Evolutionary conservation across 2,888 invertebrate species (phyloP).

Genomic region (Antitype chi): DNA sequence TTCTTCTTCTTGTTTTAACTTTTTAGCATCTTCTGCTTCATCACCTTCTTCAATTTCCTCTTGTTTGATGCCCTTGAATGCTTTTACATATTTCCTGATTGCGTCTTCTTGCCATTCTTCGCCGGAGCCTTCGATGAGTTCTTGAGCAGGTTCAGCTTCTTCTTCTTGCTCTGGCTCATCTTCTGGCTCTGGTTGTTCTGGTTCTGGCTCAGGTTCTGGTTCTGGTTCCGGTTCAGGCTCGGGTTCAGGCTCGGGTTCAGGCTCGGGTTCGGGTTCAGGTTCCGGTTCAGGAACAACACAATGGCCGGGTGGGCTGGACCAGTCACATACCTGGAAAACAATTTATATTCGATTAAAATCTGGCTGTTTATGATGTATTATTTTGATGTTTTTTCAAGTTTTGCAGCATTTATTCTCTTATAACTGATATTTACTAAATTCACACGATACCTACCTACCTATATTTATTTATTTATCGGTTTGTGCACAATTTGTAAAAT

Average conservation of each 20-base stretch:
- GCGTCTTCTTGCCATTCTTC: conserved; percentile 71
- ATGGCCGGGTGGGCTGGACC: conserved; percentile 75
- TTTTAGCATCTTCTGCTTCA: conserved; percentile 48
- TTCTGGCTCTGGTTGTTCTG: conserved; percentile 79
- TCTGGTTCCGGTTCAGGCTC: conserved; percentile 79
- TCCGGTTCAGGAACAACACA: conserved; percentile 81
- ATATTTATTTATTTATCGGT: too few species aligned
- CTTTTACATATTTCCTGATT: conserved; percentile 63
- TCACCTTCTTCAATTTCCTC: conserved; percentile 63
- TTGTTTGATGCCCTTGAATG: conserved; percentile 63
- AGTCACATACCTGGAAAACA: conserved; percentile 81
- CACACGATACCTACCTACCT: background rate
- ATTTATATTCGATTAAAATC: background rate
- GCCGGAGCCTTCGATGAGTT: conserved; percentile 67
- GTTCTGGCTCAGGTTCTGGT: conserved; percentile 77
- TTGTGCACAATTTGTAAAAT: background rate
- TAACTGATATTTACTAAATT: background rate
- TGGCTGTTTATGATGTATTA: background rate
- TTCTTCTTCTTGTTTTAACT: conserved; percentile 53
- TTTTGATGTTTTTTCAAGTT: too few species aligned
- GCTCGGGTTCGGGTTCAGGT: conserved; percentile 77
- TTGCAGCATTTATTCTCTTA: too few species aligned
- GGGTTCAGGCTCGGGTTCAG: conserved; percentile 77
- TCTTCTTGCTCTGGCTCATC: conserved; percentile 74
- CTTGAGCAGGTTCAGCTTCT: conserved; percentile 33